A percentile compares a stretch with the other conserved stretches of the same genome.
These are phyloP conservation scores for Lanius ludovicianus DNA, from an alignment of 2,113 vertebrate species.

Conservation along the genomic window DNA sequence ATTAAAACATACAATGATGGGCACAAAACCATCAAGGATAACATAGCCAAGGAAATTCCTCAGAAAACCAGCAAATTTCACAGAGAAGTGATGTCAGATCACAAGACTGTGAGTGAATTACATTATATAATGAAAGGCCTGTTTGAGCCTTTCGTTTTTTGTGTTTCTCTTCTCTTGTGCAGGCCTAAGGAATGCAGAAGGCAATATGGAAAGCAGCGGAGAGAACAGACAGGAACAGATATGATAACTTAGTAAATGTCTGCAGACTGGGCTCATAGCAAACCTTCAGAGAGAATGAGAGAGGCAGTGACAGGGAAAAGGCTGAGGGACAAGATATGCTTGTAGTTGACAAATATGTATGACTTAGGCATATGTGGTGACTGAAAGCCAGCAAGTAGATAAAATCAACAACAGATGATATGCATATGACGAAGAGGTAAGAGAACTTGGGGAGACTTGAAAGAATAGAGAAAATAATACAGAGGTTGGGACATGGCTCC, in stretches of 20 bases:
- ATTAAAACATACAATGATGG: background rate
- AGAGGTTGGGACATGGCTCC: background rate
- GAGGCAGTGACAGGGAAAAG: background rate
- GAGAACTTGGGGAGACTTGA: background rate
- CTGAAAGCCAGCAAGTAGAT: background rate
- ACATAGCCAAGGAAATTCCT: background rate
- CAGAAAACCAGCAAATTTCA: background rate
- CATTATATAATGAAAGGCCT: background rate
- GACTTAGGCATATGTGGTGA: background rate
- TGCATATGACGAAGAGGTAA: background rate
- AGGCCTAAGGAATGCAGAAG: background rate
- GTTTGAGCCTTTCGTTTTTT: background rate
- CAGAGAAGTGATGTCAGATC: background rate
- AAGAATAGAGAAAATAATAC: background rate
- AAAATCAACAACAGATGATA: background rate
- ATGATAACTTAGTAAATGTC: background rate
- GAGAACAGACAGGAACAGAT: background rate
- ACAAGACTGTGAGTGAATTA: background rate
- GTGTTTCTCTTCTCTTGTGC: background rate
- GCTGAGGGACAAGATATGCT: background rate
- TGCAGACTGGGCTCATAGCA: background rate
- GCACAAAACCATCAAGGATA: background rate
- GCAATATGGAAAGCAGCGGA: background rate
- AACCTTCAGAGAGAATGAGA: background rate
- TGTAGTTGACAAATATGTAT: background rate